Evolutionary conservation across 2,888 invertebrate species (phyloP).

Genomic region (Drosophila trichaetosa): DNA sequence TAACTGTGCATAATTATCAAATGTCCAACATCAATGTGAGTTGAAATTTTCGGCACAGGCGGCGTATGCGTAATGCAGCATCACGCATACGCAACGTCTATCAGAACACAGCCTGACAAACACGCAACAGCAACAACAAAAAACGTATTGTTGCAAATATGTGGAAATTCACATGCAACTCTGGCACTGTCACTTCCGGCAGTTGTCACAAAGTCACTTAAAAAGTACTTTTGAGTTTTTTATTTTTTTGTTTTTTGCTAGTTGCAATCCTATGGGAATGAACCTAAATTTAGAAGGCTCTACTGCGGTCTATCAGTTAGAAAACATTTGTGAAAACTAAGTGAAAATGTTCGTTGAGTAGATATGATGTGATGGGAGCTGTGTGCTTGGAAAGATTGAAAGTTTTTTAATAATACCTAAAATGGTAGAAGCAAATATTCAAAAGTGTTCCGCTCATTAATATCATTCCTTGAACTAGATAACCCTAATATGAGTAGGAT

Average conservation of each 20-base stretch:
- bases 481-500: too few relatives aligned
- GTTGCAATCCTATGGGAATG: neutral
- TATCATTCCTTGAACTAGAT: neutral
- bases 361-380: neutral
- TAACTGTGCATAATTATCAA: constrained; percentile 62
- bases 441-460: neutral
- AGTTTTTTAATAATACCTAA: neutral
- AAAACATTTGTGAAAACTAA: neutral
- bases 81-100: constrained; percentile 58
- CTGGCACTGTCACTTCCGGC: neutral
- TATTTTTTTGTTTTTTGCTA: constrained; percentile 17
- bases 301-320: neutral
- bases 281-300: neutral
- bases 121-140: neutral
- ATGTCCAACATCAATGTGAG: constrained; percentile 35
- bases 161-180: constrained; percentile 5
- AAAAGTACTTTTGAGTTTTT: constrained; percentile 22
- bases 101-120: constrained; percentile 6
- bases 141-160: neutral
- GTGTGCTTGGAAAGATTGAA: neutral
- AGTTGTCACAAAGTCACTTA: constrained; percentile 29
- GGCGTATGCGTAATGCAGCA: constrained; percentile 58
- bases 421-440: neutral
- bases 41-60: constrained; percentile 27
- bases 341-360: neutral